These are phyloP conservation scores for Clarias pachynema DNA, from an alignment of 2,797 vertebrate species.

Conservation along the genomic window DNA sequence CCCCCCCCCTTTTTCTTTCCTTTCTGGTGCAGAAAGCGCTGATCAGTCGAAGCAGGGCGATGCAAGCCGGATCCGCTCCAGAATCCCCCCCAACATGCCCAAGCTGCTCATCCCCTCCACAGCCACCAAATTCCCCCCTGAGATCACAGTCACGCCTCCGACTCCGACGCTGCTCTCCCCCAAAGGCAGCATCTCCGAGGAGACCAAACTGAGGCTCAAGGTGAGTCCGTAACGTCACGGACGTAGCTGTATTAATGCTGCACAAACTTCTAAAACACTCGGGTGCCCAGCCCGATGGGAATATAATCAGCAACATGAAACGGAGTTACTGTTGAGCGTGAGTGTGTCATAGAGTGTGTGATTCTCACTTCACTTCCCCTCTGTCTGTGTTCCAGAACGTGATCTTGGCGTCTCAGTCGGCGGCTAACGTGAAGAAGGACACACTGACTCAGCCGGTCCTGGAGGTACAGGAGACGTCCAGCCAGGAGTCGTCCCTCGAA, in stretches of 20 bases:
- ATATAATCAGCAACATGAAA: not conserved
- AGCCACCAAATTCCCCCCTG: slow-evolving; percentile 93
- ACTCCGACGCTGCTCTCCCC: slow-evolving; percentile 97
- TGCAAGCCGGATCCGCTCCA: slow-evolving; percentile 82
- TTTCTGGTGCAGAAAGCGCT: slow-evolving; percentile 69
- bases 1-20: not conserved
- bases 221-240: slow-evolving; percentile 65
- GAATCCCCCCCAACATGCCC: slow-evolving; percentile 91
- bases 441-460: slow-evolving; percentile 92
- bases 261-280: not conserved
- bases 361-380: not conserved
- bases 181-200: slow-evolving; percentile 98
- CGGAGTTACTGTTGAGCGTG: not conserved
- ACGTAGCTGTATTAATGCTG: not conserved
- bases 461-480: slow-evolving; percentile 96
- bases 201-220: slow-evolving; percentile 98
- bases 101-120: slow-evolving; percentile 96
- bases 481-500: slow-evolving; percentile 97
- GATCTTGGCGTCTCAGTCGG: slow-evolving; percentile 97
- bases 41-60: slow-evolving; percentile 81
- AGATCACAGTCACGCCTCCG: slow-evolving; percentile 97
- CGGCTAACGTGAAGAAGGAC: slow-evolving; percentile 97
- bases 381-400: slow-evolving; percentile 80
- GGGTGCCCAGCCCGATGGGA: not conserved
- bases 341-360: not conserved